phyloP scores from a whole-genome alignment of 30 jellyfish, hydroid and myxozoan species.

The Cassiopea xamachana region DNA sequence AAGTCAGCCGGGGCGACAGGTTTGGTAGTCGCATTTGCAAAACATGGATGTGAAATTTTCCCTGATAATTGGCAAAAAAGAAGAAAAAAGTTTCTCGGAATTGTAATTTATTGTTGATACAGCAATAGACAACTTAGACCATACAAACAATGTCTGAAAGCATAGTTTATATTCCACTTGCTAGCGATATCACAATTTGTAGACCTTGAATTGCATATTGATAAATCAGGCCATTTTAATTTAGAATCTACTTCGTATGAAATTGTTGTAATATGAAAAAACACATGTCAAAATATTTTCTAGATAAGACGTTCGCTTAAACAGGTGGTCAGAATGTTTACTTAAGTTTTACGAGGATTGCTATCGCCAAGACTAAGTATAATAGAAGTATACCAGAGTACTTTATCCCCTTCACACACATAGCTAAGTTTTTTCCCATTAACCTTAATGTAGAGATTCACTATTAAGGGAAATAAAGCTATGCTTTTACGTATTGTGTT shows the following conservation, averaged over 20 bases:
- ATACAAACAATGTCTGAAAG: too few relatives aligned
- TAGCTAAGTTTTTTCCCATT: neutral
- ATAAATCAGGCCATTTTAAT: neutral
- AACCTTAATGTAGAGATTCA: neutral
- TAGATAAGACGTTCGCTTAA: neutral
- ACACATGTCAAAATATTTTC: neutral
- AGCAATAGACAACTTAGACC: too few relatives aligned
- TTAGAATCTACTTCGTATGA: neutral
- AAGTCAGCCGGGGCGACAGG: neutral
- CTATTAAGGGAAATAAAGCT: neutral
- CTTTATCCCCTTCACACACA: neutral
- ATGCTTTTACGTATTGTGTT: neutral
- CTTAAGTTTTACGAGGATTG: neutral
- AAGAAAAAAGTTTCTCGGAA: too few relatives aligned
- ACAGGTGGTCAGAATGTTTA: constrained; percentile 12
- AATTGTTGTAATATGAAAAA: neutral
- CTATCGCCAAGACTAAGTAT: neutral
- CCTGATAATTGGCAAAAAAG: too few relatives aligned
- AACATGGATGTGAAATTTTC: too few relatives aligned
- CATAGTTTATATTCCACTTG: too few relatives aligned
- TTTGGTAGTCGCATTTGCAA: neutral
- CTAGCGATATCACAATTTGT: too few relatives aligned
- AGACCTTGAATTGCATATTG: too few relatives aligned
- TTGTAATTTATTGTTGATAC: too few relatives aligned
- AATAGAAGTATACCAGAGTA: neutral